Evolutionary conservation across 2,113 vertebrate genomes (phyloP).

Genomic region (Tragulus kanchil): DNA sequence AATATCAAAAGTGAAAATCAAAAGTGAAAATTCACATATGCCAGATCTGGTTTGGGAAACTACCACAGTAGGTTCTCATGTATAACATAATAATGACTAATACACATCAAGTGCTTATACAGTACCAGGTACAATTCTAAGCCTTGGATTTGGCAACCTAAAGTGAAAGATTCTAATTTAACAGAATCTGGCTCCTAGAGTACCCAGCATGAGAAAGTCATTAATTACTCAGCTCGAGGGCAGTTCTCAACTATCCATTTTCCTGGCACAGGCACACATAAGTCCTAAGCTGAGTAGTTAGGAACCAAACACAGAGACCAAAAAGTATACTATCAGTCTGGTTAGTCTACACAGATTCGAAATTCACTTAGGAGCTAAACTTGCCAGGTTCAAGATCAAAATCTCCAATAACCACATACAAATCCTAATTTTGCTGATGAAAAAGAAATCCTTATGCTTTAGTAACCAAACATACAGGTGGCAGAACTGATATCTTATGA

Average conservation of each 20-base stretch:
- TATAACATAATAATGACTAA: not conserved
- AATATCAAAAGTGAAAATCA: conserved; percentile 6
- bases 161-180: not conserved
- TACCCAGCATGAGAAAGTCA: not conserved
- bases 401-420: not conserved
- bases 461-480: not conserved
- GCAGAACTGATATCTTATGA: not conserved
- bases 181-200: not conserved
- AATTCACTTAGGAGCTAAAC: conserved; percentile 17
- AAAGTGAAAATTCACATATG: not conserved
- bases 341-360: not conserved
- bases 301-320: not conserved
- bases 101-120: not conserved
- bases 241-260: not conserved
- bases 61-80: not conserved
- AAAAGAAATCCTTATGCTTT: not conserved
- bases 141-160: not conserved
- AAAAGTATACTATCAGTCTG: not conserved
- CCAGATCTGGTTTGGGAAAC: not conserved
- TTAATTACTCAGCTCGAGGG: not conserved
- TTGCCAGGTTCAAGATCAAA: conserved; percentile 11
- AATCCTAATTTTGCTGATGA: not conserved
- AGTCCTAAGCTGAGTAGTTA: not conserved
- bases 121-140: not conserved
- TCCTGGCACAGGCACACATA: not conserved